Percentiles rank a stretch among this genome's conserved stretches.
Evolutionary conservation across 2,797 vertebrate genomes (phyloP).

Genomic region (Tragelaphus eurycerus): DNA sequence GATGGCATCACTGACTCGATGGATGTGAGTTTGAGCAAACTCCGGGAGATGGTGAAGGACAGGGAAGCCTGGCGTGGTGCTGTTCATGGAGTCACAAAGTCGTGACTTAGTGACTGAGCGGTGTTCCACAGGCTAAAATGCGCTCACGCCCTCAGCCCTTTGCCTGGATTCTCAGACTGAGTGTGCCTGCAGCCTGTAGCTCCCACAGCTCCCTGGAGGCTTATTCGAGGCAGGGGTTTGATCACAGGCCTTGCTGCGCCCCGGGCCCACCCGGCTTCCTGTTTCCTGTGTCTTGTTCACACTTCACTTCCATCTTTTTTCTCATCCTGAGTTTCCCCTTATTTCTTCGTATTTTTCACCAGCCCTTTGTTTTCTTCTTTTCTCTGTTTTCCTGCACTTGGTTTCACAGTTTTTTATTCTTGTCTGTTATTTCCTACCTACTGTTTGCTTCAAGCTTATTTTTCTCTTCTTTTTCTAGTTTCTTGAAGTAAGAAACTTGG

Average conservation of each 20-base stretch:
- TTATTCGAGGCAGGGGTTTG: accelerated
- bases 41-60: not conserved
- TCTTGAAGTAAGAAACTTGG: not conserved
- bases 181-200: accelerated
- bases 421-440: not conserved
- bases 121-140: not conserved
- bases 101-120: not conserved
- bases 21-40: not conserved
- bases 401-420: not conserved
- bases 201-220: not conserved
- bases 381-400: not conserved
- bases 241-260: not conserved
- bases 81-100: not conserved
- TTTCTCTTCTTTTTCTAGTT: not conserved
- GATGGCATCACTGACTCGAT: not conserved
- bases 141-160: not conserved
- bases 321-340: not conserved
- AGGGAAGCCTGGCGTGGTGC: not conserved
- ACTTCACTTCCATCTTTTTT: not conserved
- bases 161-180: accelerated
- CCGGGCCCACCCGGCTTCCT: accelerated
- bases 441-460: not conserved
- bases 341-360: not conserved
- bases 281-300: not conserved
- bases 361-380: not conserved